These are phyloP conservation scores for Meteorus cinctellus DNA, from an alignment of 2,888 invertebrate genomes.

Conservation along the genomic window DNA sequence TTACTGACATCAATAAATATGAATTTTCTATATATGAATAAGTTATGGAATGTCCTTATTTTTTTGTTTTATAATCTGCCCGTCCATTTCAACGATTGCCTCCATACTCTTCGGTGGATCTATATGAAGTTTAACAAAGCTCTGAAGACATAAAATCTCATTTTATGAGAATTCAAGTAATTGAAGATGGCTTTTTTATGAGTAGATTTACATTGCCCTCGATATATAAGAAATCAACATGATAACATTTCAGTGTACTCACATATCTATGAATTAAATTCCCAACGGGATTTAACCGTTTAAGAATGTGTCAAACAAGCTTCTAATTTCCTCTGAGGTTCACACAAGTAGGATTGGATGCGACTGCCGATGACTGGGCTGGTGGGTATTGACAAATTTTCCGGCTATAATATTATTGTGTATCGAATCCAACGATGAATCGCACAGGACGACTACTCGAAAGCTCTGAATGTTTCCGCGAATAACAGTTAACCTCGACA, in stretches of 20 bases:
- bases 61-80: neutral
- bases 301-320: neutral
- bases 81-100: too few species aligned
- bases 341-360: slow-evolving; percentile 39
- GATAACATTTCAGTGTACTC: slow-evolving; percentile 3
- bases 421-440: slow-evolving; percentile 55
- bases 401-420: slow-evolving; percentile 53
- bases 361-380: slow-evolving; percentile 64
- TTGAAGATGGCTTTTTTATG: neutral
- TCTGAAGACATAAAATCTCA: too few species aligned
- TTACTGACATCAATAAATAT: slow-evolving; percentile 4
- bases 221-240: neutral
- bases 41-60: neutral
- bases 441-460: slow-evolving; percentile 55
- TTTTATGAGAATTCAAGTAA: too few species aligned
- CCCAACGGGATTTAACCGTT: slow-evolving; percentile 18
- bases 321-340: slow-evolving; percentile 5
- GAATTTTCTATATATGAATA: neutral
- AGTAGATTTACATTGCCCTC: neutral
- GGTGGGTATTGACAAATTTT: slow-evolving; percentile 70
- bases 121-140: too few species aligned
- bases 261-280: slow-evolving; percentile 23
- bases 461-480: neutral
- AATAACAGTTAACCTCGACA: neutral
- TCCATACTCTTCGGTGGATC: too few species aligned